phyloP scores from a whole-genome alignment of 1,140 invertebrate genomes.

The Odontomachus brunneus region DNA sequence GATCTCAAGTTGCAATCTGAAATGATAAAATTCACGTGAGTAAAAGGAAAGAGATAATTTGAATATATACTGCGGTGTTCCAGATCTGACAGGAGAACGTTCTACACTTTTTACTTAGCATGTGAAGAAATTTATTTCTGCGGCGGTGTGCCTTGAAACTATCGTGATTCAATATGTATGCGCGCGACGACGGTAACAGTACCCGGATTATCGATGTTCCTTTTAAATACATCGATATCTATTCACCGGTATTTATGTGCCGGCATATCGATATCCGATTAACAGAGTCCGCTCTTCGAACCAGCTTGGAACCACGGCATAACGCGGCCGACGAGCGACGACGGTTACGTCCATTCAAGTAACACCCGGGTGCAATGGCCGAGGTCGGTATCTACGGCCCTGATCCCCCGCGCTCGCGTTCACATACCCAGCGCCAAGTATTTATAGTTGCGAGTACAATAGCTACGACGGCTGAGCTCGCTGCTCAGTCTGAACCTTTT shows the following conservation, averaged over 20 bases:
- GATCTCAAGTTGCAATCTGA: not conserved
- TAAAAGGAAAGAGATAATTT: too few relatives aligned
- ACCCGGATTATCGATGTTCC: not conserved
- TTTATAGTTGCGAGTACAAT: slow-evolving; percentile 49
- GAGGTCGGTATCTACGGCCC: slow-evolving; percentile 49
- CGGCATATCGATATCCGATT: not conserved
- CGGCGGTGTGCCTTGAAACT: not conserved
- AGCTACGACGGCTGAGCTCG: not conserved
- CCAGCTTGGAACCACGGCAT: not conserved
- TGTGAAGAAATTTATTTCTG: too few relatives aligned
- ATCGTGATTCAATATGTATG: not conserved
- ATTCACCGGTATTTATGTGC: not conserved
- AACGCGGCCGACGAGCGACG: not conserved
- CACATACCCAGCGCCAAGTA: slow-evolving; percentile 37
- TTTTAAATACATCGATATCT: not conserved
- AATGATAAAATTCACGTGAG: too few relatives aligned
- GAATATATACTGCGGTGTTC: too few relatives aligned
- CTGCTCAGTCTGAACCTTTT: not conserved
- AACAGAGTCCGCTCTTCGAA: not conserved
- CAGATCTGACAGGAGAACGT: too few relatives aligned
- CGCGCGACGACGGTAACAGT: not conserved
- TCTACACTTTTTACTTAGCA: too few relatives aligned
- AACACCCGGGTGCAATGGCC: slow-evolving; percentile 25
- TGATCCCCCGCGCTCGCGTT: slow-evolving; percentile 11
- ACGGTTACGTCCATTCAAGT: slow-evolving; percentile 24